Base-by-base conservation (phyloP, 37 sponge, comb jelly and placozoan species). In the Geodia barretti region DNA sequence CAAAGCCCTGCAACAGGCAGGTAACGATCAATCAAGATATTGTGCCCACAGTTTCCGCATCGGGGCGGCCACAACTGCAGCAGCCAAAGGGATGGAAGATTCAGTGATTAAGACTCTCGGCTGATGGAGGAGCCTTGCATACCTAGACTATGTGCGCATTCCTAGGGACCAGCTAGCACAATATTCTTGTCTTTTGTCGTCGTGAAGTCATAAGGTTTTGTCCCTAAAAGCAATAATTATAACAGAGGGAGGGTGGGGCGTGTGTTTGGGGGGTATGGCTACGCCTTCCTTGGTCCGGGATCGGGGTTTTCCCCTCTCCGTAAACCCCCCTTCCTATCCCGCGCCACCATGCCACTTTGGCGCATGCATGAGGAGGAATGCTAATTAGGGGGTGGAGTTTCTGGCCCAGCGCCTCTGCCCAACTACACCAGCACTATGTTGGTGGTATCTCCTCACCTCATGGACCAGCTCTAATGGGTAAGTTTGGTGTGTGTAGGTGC, bases 61-160 rank as follows among this genome's bases (percentile, higher is more conserved):
- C 29, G 75, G 75, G 31, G 75, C 59, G 60, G 75, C 75, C 9
- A 75, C 75, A 32, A 47, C 75, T 19, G 75, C 75, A 54, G 75
- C 75, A 26, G 60, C 28, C 7, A 75, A 42, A 42, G 79, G 75
- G 30, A 59, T 75, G 41, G 66, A 38, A 30, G 79, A 78, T 41
- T 63, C 79, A 7, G 43, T 40, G 28, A 66, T 78, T 26, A 78
- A 78, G 40, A 78, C 79, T 26, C 42, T 78, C 38, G 79, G 79
- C 14, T 64, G 79, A 31, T 78, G 79, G 79, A 8, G 66, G 79
- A 78, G 79, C 34, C 37, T 67, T n/a, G 66, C 66, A 1, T 78
- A 67, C 38, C 39, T 29, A 67, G 31, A 67, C 23, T 78, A 76
- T 35, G 30, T 78, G 11, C 65, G 66, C 30, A 67, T 64, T 11